Evolutionary conservation across 2,113 vertebrate species (phyloP), one percentile per base, ranked within the genome.

Genomic region (Poicephalus meyeri): DNA sequence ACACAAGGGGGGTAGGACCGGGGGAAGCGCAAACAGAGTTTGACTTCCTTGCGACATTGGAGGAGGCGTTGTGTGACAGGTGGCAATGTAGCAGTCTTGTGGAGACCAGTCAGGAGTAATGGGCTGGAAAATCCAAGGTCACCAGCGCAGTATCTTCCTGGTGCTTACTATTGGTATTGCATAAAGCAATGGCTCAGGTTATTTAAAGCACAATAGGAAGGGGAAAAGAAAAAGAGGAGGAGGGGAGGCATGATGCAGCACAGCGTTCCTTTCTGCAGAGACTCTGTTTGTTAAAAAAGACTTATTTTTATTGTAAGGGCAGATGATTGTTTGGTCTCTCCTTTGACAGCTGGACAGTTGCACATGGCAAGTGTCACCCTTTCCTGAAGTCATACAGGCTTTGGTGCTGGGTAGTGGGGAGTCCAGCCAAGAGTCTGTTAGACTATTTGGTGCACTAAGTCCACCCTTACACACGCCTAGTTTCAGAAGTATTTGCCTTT

Each of bases 41-140:
- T 94, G 93, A 85, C 88, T 86, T 96, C 88, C 64, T 25, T 0
- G 0, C 0, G 61, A 88, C 92, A 93, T 92, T 93, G 91, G 92
- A 88, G 88, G 96, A 96, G 86, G 93, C 94, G 90, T 87, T 85
- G 60, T 87, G 88, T 91, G 93, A 95, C 93, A 96, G 95, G 92
- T 94, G 95, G 92, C 72, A 80, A 89, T 91, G 91, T 46, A 96
- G 93, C 92, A 92, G 80, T 49, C 86, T 95, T 58, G 80, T 49
- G 10, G 88, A 92, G 88, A 89, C 80, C 69, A 93, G 80, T 76
- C 92, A 72, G 93, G 92, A 96, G 93, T 93, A 96, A 95, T 92
- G 94, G 88, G 69, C 90, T 96, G 92, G 89, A 95, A 96, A 97
- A 96, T 92, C 56, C 92, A 96, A 96, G 93, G 95, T 97, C 83